A percentile compares a stretch with the other conserved stretches of the same genome.
These are phyloP conservation scores for Epinephelus coioides DNA, from an alignment of 2,797 vertebrate genomes.

Conservation along the genomic window DNA sequence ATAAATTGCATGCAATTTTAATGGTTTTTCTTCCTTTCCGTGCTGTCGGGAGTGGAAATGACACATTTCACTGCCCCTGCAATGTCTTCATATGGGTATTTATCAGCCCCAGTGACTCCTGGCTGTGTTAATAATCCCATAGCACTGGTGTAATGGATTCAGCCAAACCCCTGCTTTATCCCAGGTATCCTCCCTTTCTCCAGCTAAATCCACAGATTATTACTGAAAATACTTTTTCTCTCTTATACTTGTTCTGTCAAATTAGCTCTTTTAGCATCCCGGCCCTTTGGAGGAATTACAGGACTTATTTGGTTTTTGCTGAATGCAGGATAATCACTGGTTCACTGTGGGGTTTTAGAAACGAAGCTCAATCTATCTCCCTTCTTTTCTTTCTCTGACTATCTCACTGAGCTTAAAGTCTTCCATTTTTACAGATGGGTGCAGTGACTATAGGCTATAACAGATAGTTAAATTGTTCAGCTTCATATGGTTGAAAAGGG, in stretches of 20 bases:
- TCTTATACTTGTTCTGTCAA: slow-evolving; percentile 85
- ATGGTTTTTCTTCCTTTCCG: slow-evolving; percentile 72
- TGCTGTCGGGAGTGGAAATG: slow-evolving; percentile 74
- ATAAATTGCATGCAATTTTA: slow-evolving; percentile 85
- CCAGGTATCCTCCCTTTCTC: slow-evolving; percentile 81
- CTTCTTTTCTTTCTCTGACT: slow-evolving; percentile 35
- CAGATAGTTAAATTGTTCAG: slow-evolving; percentile 2
- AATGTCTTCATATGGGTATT: slow-evolving; percentile 85
- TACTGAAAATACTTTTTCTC: slow-evolving; percentile 82
- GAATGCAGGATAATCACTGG: slow-evolving; percentile 76
- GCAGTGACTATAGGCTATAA: neutral
- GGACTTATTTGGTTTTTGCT: slow-evolving; percentile 79
- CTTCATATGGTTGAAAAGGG: neutral
- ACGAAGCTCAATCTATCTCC: slow-evolving; percentile 48
- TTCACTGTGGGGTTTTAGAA: slow-evolving; percentile 68
- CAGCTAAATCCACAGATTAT: slow-evolving; percentile 85
- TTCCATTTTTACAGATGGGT: slow-evolving; percentile 26
- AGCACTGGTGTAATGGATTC: slow-evolving; percentile 80
- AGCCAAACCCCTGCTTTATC: slow-evolving; percentile 82
- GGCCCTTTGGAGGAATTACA: slow-evolving; percentile 81
- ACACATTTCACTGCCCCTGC: slow-evolving; percentile 83
- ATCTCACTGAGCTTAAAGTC: slow-evolving; percentile 40
- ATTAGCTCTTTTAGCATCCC: slow-evolving; percentile 81
- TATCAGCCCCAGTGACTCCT: slow-evolving; percentile 84
- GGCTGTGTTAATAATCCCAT: slow-evolving; percentile 83